Base-by-base conservation (phyloP, 2,888 invertebrate genomes). In the Diaprepes abbreviatus region DNA sequence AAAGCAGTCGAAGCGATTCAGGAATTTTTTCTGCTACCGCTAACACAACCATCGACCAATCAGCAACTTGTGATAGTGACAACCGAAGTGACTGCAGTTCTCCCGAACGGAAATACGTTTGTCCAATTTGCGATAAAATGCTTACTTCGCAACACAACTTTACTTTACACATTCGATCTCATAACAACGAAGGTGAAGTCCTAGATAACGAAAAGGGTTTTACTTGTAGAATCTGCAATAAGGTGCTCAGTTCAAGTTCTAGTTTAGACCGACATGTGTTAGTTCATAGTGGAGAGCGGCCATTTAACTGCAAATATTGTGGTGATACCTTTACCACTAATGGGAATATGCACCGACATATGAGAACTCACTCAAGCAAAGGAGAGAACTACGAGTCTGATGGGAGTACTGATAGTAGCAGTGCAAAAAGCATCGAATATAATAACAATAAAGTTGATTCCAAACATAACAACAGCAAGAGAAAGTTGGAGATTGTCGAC, bases 321-420 rank as follows among this genome's bases (percentile, higher is more conserved):
- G 89, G 90, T 64, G 90, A 93, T 83, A 90, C 93, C 38, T 94
- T 94, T 83, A 93, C 93, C 33, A 93, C 93, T 10, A 94, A 93
- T 82, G 93, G 93, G 21, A 94, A 93, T 83, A 93, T 94, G 93
- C 93, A 93, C 80, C 86, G 93, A 36, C 94, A 94, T 82, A 89
- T 92, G 87, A 87, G 93, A 69, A 92, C 92, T 1, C 92, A 92
- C 81, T 88, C 87, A 70, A 85, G 85, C 73, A 87, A 86, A 76
- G 64, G 64, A 54, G 76, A 76, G 59, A 89, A 87, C 81, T 90
- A 89, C 80, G 90, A 90, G 80, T 89, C 89, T 68, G 86, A 88
- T 72, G 87, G 85, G 67, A 87, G 88, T 76, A 85, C 86, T 73
- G 86, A 85, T 76, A 82, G 80, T 36, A 83, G 83, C 69, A 80